These are phyloP conservation scores for Adelognathus sp. DNA, from an alignment of 2,888 invertebrate species.

Conservation along the genomic window DNA sequence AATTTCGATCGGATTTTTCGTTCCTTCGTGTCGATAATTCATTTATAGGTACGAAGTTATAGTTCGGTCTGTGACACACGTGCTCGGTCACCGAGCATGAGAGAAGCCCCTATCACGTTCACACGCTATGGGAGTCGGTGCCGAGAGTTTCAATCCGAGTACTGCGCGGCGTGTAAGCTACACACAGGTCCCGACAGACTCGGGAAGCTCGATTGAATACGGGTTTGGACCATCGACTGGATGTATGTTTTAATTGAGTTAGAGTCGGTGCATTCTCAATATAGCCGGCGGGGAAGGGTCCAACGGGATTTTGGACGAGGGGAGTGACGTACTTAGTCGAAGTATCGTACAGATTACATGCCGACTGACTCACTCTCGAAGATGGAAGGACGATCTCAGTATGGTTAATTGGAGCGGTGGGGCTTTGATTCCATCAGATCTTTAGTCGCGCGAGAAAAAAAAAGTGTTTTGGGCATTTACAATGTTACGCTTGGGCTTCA, in stretches of 20 bases:
- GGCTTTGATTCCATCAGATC: no score
- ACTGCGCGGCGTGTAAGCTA: not conserved
- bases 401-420: no score
- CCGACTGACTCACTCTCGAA: not conserved
- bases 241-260: constrained; percentile 48
- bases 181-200: not conserved
- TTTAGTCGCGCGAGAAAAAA: no score
- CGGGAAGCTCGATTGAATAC: not conserved
- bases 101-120: not conserved
- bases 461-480: no score
- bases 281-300: not conserved
- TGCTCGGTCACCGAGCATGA: not conserved
- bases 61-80: not conserved
- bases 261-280: constrained; percentile 14
- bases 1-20: no score
- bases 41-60: not conserved
- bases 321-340: not conserved
- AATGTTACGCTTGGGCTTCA: no score
- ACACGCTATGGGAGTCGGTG: not conserved
- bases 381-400: not conserved
- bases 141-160: not conserved
- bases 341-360: not conserved
- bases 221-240: not conserved
- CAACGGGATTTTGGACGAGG: no score
- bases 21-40: not conserved